phyloP scores from a whole-genome alignment of 2,113 vertebrate genomes.

The Eulacestoma nigropectus region DNA sequence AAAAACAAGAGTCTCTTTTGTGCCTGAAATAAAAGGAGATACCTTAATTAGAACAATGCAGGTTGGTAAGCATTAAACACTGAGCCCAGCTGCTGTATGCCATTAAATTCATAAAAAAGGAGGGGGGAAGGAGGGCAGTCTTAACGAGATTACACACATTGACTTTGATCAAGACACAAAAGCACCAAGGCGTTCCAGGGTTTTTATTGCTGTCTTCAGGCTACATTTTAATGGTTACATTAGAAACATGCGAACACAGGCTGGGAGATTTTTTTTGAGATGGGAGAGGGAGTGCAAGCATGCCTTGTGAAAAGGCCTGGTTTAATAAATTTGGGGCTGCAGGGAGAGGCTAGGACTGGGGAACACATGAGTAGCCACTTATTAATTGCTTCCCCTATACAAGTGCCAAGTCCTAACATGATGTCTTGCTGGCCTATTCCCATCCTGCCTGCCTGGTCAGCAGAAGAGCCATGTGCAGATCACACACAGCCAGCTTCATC shows the following conservation, averaged over 20 bases:
- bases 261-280: constrained; percentile 67
- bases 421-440: constrained; percentile 19
- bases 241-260: constrained; percentile 79
- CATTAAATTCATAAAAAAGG: constrained; percentile 74
- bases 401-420: constrained; percentile 45
- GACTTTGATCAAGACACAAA: constrained; percentile 92
- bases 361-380: constrained; percentile 73
- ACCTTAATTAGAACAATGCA: constrained; percentile 83
- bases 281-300: constrained; percentile 33
- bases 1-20: constrained; percentile 66
- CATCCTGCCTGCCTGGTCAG: not conserved
- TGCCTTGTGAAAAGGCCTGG: constrained; percentile 60
- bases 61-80: constrained; percentile 71
- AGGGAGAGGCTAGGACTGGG: constrained; percentile 66
- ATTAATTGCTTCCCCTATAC: constrained; percentile 75
- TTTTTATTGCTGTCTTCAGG: constrained; percentile 93
- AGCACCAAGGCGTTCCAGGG: constrained; percentile 79
- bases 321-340: constrained; percentile 75
- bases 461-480: not conserved
- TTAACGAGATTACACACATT: constrained; percentile 89
- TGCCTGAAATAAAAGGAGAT: constrained; percentile 75
- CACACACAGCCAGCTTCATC: not conserved
- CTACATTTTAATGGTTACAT: constrained; percentile 90
- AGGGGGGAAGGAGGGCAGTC: constrained; percentile 71
- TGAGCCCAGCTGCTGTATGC: constrained; percentile 78